Percentiles rank a stretch among this genome's conserved stretches.
Conservation (phyloP, 2,113 vertebrate genomes). For the Cyprinodon tularosa region DNA sequence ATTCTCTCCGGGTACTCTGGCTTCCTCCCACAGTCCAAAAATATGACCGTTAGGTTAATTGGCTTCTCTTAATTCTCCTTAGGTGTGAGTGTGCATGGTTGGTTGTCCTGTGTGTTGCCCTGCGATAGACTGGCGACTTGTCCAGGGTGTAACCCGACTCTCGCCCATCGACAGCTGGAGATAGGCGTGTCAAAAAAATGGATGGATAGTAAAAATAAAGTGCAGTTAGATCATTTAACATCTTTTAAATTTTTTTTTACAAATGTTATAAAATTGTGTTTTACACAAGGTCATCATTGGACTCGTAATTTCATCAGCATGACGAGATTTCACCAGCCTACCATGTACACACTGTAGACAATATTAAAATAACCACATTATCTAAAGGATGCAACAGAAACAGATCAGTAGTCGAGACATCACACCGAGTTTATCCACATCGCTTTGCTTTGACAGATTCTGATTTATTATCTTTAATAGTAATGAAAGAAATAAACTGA, state of each 20-base stretch:
- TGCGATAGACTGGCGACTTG: too few relatives aligned
- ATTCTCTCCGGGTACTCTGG: too few relatives aligned
- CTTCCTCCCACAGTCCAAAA: too few relatives aligned
- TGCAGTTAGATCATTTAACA: not conserved
- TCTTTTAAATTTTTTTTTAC: not conserved
- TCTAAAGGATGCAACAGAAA: not conserved
- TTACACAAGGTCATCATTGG: not conserved
- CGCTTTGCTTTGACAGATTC: constrained; percentile 34
- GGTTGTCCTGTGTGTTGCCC: too few relatives aligned
- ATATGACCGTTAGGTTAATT: too few relatives aligned
- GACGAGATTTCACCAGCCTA: not conserved
- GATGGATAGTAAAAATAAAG: not conserved
- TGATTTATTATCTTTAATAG: constrained; percentile 54
- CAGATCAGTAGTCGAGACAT: constrained; percentile 42
- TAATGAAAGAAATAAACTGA: constrained; percentile 56
- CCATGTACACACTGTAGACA: not conserved
- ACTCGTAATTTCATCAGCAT: not conserved
- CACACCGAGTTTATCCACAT: constrained; percentile 27
- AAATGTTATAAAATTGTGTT: not conserved
- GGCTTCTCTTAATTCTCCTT: too few relatives aligned
- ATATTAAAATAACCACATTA: constrained; percentile 5
- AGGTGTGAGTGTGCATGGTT: too few relatives aligned
- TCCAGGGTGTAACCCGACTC: too few relatives aligned
- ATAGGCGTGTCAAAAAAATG: too few relatives aligned
- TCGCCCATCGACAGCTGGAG: too few relatives aligned